phyloP scores from a whole-genome alignment of 2,113 vertebrate species.

The Salvelinus namaycush region DNA sequence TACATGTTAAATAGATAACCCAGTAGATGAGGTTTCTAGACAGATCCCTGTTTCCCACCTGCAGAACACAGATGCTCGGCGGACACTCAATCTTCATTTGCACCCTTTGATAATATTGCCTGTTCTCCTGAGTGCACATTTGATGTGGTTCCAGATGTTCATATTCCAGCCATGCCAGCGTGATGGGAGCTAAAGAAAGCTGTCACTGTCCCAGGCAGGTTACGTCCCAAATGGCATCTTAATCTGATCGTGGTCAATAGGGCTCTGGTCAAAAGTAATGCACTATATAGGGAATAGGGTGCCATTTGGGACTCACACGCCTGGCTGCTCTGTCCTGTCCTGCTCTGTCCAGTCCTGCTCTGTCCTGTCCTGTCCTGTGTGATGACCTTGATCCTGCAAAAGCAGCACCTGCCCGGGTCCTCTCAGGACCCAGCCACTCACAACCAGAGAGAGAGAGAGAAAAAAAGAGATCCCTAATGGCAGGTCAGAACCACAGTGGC shows the following conservation, averaged over 20 bases:
- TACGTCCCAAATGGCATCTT: neutral
- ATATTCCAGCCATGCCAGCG: neutral
- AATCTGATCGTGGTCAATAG: too few relatives aligned
- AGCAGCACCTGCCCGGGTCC: conserved; percentile 76
- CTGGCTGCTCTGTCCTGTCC: neutral
- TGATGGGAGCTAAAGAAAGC: neutral
- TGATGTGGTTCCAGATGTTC: conserved; percentile 21
- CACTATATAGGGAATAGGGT: too few relatives aligned
- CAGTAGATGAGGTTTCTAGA: neutral
- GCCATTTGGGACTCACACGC: too few relatives aligned
- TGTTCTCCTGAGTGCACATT: neutral
- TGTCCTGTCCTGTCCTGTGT: neutral
- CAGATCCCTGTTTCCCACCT: conserved; percentile 4
- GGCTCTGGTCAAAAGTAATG: too few relatives aligned
- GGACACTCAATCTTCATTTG: conserved; percentile 8
- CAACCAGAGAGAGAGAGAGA: conserved; percentile 76
- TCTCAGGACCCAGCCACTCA: conserved; percentile 58
- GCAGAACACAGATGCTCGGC: conserved; percentile 6
- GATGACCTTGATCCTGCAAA: conserved; percentile 75
- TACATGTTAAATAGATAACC: conserved; percentile 1
- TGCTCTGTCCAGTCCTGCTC: neutral
- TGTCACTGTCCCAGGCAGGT: neutral
- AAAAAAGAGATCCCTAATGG: conserved; percentile 81
- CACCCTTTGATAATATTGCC: conserved; percentile 36
- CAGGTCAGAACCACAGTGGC: conserved; percentile 67